Evolutionary conservation across 23 tunicate species (phyloP).

Genomic region (Corella eumyota): DNA sequence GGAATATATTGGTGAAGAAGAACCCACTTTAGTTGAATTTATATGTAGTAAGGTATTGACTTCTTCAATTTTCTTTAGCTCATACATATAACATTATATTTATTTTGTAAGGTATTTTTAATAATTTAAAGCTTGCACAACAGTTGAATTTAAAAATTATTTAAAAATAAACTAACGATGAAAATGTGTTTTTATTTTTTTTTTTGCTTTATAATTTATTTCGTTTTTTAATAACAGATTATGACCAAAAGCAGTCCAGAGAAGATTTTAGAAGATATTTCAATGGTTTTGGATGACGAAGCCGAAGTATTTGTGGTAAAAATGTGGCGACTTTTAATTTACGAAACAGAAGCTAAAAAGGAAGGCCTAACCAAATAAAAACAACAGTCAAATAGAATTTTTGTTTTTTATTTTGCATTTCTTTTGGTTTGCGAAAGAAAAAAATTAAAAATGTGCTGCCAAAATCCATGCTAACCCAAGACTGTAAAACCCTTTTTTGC

Average conservation of each 20-base stretch:
- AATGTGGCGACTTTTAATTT: constrained; percentile 94
- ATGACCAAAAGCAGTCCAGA: constrained; percentile 83
- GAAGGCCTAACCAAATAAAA: constrained; percentile 70
- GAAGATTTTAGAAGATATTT: constrained; percentile 70
- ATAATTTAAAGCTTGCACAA: not conserved
- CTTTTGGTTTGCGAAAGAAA: too few species aligned
- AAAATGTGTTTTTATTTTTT: too few species aligned
- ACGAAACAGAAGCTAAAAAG: constrained; percentile 94
- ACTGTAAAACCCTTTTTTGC: too few species aligned
- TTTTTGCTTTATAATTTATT: not conserved
- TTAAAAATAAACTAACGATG: too few species aligned
- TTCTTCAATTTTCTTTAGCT: not conserved
- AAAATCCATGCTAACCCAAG: too few species aligned
- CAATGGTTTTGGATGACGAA: constrained; percentile 97
- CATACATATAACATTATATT: not conserved
- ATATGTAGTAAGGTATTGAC: constrained; percentile 73
- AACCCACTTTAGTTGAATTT: constrained; percentile 93
- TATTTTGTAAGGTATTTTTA: not conserved
- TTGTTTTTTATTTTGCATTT: too few species aligned
- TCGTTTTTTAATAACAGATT: constrained; percentile 7
- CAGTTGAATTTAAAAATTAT: not conserved
- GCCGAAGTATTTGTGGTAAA: constrained; percentile 98
- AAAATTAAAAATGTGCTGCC: too few species aligned
- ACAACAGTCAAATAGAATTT: too few species aligned
- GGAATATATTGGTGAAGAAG: constrained; percentile 98